Percentiles rank a stretch among this genome's conserved stretches.
phyloP scores from a whole-genome alignment of 2,113 vertebrate species.

The Tamias sibiricus region DNA sequence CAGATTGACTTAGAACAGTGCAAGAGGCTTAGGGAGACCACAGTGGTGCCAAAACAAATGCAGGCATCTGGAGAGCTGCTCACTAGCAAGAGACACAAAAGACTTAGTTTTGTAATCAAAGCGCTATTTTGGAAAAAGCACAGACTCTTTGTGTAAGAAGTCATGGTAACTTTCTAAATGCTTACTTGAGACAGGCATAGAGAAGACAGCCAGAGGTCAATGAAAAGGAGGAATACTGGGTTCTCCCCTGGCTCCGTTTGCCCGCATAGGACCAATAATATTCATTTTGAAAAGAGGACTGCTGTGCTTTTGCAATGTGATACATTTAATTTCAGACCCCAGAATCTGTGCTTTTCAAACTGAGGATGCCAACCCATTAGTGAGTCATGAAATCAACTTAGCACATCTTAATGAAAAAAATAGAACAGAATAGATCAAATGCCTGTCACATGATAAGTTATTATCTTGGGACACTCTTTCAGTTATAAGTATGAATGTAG shows the following conservation, averaged over 20 bases:
- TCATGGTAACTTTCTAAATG: background rate
- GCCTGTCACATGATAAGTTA: background rate
- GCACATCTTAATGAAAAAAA: conserved; percentile 41
- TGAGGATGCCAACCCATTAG: background rate
- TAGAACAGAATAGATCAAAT: conserved; percentile 1
- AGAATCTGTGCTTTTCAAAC: conserved; percentile 32
- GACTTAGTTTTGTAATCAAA: conserved; percentile 1
- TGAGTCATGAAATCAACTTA: conserved; percentile 29
- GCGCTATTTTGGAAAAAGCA: background rate
- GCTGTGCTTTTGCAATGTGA: background rate
- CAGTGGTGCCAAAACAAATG: background rate
- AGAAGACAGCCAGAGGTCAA: background rate
- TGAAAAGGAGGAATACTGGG: background rate
- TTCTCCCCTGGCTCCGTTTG: background rate
- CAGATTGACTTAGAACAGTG: background rate
- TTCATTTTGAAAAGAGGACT: conserved; percentile 31
- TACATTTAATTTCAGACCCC: background rate
- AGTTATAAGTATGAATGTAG: background rate
- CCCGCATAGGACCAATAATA: background rate
- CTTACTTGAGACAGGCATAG: background rate
- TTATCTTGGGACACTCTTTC: background rate
- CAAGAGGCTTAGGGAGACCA: background rate
- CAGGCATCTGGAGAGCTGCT: background rate
- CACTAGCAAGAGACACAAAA: background rate
- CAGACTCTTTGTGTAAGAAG: background rate